Evolutionary conservation across 2,113 vertebrate genomes (phyloP).

Genomic region (Eretmochelys imbricata): DNA sequence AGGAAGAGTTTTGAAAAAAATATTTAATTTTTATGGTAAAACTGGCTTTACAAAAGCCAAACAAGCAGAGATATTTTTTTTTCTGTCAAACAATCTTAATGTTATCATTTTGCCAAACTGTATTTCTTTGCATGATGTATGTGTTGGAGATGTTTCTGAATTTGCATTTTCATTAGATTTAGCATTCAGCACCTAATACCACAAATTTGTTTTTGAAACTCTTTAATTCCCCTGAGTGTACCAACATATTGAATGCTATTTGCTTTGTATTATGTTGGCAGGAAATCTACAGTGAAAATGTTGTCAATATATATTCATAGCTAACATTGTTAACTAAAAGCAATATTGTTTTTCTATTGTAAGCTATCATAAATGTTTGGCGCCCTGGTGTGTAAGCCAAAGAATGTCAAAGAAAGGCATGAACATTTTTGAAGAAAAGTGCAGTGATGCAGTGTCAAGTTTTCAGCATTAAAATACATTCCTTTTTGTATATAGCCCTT

Average conservation of each 20-base stretch:
- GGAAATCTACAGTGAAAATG: constrained; percentile 78
- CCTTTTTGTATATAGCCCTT: constrained; percentile 44
- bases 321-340: constrained; percentile 88
- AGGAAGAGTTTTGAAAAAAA: constrained; percentile 24
- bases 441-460: constrained; percentile 67
- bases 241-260: constrained; percentile 82
- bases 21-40: constrained; percentile 46
- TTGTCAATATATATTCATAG: constrained; percentile 86
- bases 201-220: constrained; percentile 84
- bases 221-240: constrained; percentile 79
- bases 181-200: constrained; percentile 80
- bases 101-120: constrained; percentile 72
- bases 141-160: constrained; percentile 55
- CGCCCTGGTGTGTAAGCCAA: constrained; percentile 77
- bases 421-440: constrained; percentile 63
- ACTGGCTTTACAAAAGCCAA: constrained; percentile 34
- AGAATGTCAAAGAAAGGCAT: constrained; percentile 75
- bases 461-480: constrained; percentile 60
- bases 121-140: constrained; percentile 65
- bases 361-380: constrained; percentile 81
- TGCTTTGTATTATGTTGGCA: constrained; percentile 84
- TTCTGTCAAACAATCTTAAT: constrained; percentile 71
- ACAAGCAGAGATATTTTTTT: constrained; percentile 54
- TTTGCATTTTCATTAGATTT: constrained; percentile 86
- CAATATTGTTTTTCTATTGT: constrained; percentile 86